phyloP scores from a whole-genome alignment of 2,797 vertebrate genomes.

The Eospalax fontanierii region DNA sequence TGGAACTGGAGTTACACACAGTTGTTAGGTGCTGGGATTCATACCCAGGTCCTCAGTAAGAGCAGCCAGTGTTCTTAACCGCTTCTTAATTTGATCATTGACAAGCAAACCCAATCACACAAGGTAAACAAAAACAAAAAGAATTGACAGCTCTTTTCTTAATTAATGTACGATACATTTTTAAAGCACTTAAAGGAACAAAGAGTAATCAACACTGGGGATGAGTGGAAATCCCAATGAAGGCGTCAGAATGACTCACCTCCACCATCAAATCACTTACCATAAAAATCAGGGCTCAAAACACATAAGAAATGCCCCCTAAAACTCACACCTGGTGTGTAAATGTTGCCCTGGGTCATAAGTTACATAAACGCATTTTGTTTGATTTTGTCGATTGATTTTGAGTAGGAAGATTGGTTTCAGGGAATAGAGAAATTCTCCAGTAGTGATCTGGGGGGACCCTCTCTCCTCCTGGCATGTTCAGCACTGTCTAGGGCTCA shows the following conservation, averaged over 20 bases:
- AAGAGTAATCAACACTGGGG: background rate
- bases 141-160: background rate
- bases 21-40: background rate
- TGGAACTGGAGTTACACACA: background rate
- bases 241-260: fast-evolving
- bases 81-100: background rate
- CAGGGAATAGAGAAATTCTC: background rate
- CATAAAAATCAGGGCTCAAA: background rate
- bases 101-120: background rate
- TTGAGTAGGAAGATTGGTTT: background rate
- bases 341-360: background rate
- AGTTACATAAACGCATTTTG: background rate
- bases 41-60: background rate
- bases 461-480: background rate
- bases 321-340: background rate
- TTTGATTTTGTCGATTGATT: background rate
- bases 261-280: background rate
- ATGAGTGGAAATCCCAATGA: fast-evolving
- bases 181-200: background rate
- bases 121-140: background rate
- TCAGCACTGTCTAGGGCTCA: background rate
- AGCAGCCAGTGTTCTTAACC: background rate
- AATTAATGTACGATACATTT: background rate
- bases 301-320: fast-evolving
- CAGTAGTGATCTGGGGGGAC: fast-evolving